Percentiles rank a stretch among this genome's conserved stretches.
phyloP scores from a whole-genome alignment of 1,140 invertebrate species.

The Phenacoccus solenopsis region DNA sequence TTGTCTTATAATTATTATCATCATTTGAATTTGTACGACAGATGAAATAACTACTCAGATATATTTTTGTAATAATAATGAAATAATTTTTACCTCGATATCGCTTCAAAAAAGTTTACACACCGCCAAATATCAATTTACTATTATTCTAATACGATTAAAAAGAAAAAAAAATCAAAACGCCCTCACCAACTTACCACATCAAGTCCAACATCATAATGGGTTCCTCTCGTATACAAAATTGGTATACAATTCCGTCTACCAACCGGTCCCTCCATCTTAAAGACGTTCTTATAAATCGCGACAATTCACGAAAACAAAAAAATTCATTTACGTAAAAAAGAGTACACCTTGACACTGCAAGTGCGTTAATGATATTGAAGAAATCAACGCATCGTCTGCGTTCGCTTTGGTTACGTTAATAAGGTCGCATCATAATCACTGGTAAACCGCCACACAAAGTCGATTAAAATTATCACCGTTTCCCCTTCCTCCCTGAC shows the following conservation, averaged over 20 bases:
- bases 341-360: not conserved
- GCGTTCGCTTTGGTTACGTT: not conserved
- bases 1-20: no score
- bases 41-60: no score
- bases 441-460: not conserved
- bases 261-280: not conserved
- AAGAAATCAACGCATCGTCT: not conserved
- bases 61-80: no score
- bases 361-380: constrained; percentile 1
- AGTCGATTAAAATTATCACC: no score
- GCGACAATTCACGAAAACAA: not conserved
- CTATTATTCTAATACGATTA: no score
- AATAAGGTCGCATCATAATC: constrained; percentile 9
- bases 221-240: constrained; percentile 58
- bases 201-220: constrained; percentile 75
- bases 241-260: constrained; percentile 45
- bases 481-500: not conserved
- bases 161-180: no score
- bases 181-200: no score
- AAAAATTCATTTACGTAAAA: not conserved
- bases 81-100: no score
- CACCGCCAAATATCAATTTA: no score
- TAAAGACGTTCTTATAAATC: no score
- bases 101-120: no score
- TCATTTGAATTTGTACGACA: no score